Evolutionary conservation across 1,140 invertebrate genomes (phyloP).

Genomic region (Drosophila ercepeae): DNA sequence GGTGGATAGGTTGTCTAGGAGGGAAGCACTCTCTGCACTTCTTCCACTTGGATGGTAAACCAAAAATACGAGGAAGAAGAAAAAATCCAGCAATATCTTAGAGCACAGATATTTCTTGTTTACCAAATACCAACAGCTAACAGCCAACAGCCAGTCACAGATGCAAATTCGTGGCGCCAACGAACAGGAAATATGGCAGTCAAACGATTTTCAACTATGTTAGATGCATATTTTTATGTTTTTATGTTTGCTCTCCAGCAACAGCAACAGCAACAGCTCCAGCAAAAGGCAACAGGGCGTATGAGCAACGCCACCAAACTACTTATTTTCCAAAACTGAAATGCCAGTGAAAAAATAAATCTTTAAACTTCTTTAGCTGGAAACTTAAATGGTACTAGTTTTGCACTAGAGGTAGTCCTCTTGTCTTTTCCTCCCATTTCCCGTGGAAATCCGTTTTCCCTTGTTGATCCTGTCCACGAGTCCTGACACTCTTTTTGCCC

Average conservation of each 20-base stretch:
- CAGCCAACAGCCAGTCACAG: constrained; percentile 26
- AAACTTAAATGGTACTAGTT: constrained; percentile 24
- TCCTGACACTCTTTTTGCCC: constrained; percentile 14
- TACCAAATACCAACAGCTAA: constrained; percentile 37
- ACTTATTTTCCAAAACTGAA: no score
- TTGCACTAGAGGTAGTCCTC: constrained; percentile 6
- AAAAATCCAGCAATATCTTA: constrained; percentile 32
- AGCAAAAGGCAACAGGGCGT: constrained; percentile 1
- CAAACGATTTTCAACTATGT: constrained; percentile 33
- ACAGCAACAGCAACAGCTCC: not conserved
- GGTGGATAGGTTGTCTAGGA: not conserved
- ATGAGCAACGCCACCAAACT: constrained; percentile 8
- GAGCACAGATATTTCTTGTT: constrained; percentile 45
- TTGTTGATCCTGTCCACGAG: constrained; percentile 6
- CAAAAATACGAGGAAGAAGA: constrained; percentile 4
- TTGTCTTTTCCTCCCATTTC: not conserved
- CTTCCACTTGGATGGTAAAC: constrained; percentile 15
- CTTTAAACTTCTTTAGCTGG: constrained; percentile 1
- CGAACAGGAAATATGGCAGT: constrained; percentile 22
- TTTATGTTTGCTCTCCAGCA: no score
- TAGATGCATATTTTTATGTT: constrained; percentile 16
- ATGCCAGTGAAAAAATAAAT: not conserved
- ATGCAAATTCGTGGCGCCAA: constrained; percentile 23
- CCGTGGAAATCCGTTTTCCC: constrained; percentile 24
- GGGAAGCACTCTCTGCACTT: constrained; percentile 12